Evolutionary conservation across 2,113 vertebrate genomes (phyloP), one percentile per base, ranked within the genome.

Genomic region (Tachysurus vachellii): DNA sequence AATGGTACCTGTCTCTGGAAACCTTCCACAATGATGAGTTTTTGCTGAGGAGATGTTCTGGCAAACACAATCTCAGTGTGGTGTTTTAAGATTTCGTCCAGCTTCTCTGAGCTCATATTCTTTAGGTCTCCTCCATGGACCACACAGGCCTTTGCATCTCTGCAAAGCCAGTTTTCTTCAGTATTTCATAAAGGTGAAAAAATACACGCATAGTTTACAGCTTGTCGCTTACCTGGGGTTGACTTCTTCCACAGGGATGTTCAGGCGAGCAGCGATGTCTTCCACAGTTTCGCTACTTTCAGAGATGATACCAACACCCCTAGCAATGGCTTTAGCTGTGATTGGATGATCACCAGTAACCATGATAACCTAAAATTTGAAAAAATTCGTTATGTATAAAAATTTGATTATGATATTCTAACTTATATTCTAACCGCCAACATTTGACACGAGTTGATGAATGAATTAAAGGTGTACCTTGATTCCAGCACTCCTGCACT

Each of bases 341-440:
- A 99, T 98, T 13, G 97, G 97, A 91, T 98, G 97, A 86, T 98
- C 97, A 17, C 97, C 97, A 0, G 97, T 98, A 50, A 99, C 96
- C 97, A 98, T 98, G 91, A 99, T 97, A 84, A 98, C 97, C 97
- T 97, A 59, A 59, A 23, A 36, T 80, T 17, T 36, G 13, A 47
- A 7, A 53, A 21, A 47, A 50, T 62, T 12, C 0, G 19, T 82
- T 4, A 21, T 28, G 8, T 31, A 28, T 3, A 57, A 1, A 50
- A 50, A 16, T 42, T 53, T 50, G 11, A 26, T 76, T 44, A 23
- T 81, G n/a, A 50, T 36, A 64, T 50, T 64, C 14, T 36, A 21
- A 62, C 57, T 76, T 14, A 4, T 44, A 42, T 36, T 36, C 36
- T 36, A 36, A 36, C 8, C 9, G 61, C 16, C 42, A 42, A 76